Percentiles rank a stretch among this genome's conserved stretches.
Conservation (phyloP, 2,113 vertebrate genomes). For the Pachyramphus minor region DNA sequence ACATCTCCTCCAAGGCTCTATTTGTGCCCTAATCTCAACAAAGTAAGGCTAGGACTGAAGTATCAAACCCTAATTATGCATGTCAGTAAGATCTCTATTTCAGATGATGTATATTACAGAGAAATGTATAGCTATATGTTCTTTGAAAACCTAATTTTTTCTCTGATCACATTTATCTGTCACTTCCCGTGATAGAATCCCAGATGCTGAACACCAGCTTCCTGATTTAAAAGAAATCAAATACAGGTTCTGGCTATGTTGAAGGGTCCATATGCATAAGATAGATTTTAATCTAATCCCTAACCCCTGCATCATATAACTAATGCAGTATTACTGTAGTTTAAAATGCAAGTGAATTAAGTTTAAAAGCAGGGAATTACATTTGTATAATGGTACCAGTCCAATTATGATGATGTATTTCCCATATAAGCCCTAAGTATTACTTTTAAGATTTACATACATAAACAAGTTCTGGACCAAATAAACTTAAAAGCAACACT, state of each 20-base stretch:
- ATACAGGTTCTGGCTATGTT: background rate
- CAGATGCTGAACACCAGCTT: accelerated
- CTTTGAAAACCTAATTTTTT: background rate
- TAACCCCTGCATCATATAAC: background rate
- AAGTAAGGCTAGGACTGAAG: background rate
- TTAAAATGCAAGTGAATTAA: background rate
- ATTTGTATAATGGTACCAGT: background rate
- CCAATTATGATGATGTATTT: background rate
- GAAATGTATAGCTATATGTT: background rate
- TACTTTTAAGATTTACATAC: background rate
- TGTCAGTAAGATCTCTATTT: background rate
- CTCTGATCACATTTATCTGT: background rate
- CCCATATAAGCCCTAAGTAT: background rate
- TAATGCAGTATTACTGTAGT: background rate
- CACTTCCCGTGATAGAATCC: background rate
- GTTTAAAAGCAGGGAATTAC: background rate
- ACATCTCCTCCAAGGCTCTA: background rate
- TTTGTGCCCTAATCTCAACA: background rate
- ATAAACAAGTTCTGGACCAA: background rate
- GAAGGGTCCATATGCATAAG: background rate
- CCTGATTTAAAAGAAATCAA: background rate
- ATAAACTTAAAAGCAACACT: background rate
- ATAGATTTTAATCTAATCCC: background rate
- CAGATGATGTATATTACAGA: background rate
- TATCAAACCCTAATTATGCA: background rate